Conservation (phyloP, 2,888 invertebrate genomes). For the Zygothrica quintamaculata region DNA sequence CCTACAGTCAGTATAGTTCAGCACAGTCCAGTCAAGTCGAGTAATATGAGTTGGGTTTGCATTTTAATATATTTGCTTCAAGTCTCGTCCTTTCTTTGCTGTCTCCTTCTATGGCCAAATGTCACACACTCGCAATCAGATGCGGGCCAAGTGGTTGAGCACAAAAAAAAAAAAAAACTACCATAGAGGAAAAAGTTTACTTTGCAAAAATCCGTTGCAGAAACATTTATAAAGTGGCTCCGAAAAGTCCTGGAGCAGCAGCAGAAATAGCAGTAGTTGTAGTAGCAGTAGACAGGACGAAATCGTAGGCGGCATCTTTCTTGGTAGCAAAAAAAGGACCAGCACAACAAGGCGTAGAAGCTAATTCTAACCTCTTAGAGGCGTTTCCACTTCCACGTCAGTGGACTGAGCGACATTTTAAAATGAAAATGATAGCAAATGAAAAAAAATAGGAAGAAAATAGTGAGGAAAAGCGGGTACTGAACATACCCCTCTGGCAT, state of each 20-base stretch:
- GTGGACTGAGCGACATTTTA: constrained; percentile 70
- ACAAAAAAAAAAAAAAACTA: constrained; percentile 69
- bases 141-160: constrained; percentile 68
- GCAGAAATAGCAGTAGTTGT: constrained; percentile 6
- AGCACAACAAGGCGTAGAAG: constrained; percentile 42
- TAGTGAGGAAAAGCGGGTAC: constrained; percentile 1
- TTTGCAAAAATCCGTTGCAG: constrained; percentile 79
- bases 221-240: constrained; percentile 79
- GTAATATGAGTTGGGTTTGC: constrained; percentile 81
- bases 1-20: too few relatives aligned
- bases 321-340: constrained; percentile 43
- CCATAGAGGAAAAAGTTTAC: constrained; percentile 77
- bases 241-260: constrained; percentile 42
- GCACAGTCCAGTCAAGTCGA: constrained; percentile 16
- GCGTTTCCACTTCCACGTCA: constrained; percentile 54
- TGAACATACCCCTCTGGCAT: constrained; percentile 16
- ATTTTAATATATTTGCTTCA: constrained; percentile 79
- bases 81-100: constrained; percentile 21
- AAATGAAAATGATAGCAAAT: constrained; percentile 77
- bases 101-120: constrained; percentile 37
- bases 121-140: constrained; percentile 76
- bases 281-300: constrained; percentile 18
- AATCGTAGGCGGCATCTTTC: constrained; percentile 17
- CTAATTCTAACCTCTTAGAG: constrained; percentile 61
- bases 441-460: constrained; percentile 30